These are phyloP conservation scores for Teleopsis dalmanni DNA, from an alignment of 1,140 invertebrate species.

Conservation along the genomic window DNA sequence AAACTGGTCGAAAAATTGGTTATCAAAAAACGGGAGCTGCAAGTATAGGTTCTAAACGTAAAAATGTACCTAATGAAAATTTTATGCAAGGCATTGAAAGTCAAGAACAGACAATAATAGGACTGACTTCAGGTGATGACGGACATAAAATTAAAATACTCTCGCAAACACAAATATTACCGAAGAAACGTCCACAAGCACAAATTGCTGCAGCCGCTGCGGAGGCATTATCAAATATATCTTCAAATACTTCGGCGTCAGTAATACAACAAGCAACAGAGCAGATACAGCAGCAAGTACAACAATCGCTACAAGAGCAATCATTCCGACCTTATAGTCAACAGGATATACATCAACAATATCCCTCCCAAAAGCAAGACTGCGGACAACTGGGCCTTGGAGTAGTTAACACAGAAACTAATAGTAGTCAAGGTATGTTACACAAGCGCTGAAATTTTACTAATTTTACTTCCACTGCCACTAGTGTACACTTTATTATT, in stretches of 20 bases:
- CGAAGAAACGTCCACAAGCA: constrained; percentile 39
- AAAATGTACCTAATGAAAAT: not conserved
- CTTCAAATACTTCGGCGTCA: constrained; percentile 24
- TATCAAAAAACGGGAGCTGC: constrained; percentile 26
- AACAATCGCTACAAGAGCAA: constrained; percentile 14
- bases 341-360: constrained; percentile 10
- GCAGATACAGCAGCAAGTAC: constrained; percentile 17
- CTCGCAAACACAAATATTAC: constrained; percentile 42
- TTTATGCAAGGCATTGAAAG: constrained; percentile 1
- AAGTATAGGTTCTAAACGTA: constrained; percentile 1
- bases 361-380: constrained; percentile 26
- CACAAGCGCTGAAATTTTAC: constrained; percentile 42
- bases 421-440: constrained; percentile 42
- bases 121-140: constrained; percentile 32
- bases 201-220: constrained; percentile 39
- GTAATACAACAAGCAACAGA: constrained; percentile 37
- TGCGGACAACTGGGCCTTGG: constrained; percentile 30
- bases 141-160: constrained; percentile 43
- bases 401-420: constrained; percentile 12
- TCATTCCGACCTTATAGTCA: too few species aligned
- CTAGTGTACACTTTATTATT: constrained; percentile 36
- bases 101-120: constrained; percentile 11
- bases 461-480: constrained; percentile 37
- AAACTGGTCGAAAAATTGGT: constrained; percentile 35
- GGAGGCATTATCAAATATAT: constrained; percentile 17